These are phyloP conservation scores for Brachionichthys hirsutus DNA, from an alignment of 2,113 vertebrate genomes.

Conservation along the genomic window DNA sequence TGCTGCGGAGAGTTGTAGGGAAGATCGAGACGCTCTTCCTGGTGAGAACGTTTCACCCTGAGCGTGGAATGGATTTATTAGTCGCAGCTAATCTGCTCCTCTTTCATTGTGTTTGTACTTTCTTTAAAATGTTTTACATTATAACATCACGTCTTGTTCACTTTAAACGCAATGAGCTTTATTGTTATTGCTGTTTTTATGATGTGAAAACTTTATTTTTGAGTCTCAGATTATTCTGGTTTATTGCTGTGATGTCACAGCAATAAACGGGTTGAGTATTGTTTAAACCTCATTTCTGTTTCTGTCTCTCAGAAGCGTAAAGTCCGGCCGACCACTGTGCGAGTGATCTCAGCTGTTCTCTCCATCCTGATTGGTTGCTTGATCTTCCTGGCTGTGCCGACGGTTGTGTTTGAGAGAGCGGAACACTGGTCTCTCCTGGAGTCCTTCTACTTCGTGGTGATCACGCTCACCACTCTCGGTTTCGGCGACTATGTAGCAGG, in stretches of 20 bases:
- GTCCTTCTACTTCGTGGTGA: conserved; percentile 88
- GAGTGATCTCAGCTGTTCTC: conserved; percentile 84
- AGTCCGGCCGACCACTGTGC: conserved; percentile 82
- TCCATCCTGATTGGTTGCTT: conserved; percentile 89
- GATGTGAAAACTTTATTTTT: no score
- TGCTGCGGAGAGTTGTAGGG: conserved; percentile 83
- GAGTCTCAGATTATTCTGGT: no score
- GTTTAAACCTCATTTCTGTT: neutral
- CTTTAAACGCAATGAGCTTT: no score
- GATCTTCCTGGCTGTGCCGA: conserved; percentile 87
- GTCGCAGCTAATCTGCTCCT: no score
- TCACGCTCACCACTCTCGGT: conserved; percentile 90
- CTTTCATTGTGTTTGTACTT: no score
- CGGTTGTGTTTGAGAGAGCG: conserved; percentile 82
- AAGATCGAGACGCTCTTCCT: conserved; percentile 87
- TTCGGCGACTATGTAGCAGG: conserved; percentile 91
- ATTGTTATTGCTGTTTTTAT: no score
- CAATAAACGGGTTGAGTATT: no score
- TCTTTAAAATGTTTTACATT: no score
- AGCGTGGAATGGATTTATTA: conserved; percentile 10
- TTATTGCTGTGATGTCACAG: no score
- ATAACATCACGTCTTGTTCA: no score
- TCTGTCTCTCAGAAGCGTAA: conserved; percentile 78
- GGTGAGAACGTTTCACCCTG: conserved; percentile 75
- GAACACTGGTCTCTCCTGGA: conserved; percentile 86